Percentiles rank a stretch among this genome's conserved stretches.
These are phyloP conservation scores for Zoanthus solanderi DNA, from an alignment of 92 coral and sea anemone genomes.

Conservation along the genomic window DNA sequence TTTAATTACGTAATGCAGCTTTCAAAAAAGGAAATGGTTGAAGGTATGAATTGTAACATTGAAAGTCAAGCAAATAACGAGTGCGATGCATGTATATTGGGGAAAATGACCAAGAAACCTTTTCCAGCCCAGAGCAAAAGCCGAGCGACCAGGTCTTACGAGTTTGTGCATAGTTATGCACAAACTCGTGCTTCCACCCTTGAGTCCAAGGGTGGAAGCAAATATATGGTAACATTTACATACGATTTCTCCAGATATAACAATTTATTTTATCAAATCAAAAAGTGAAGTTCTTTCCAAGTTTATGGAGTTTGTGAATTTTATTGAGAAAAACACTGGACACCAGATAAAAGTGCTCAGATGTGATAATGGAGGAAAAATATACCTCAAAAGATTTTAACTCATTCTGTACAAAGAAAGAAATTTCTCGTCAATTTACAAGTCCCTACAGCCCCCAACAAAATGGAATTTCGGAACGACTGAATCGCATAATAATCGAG, in stretches of 20 bases:
- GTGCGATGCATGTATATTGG: constrained; percentile 38
- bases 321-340: constrained; percentile 47
- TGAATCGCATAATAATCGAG: constrained; percentile 46
- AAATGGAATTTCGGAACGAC: constrained; percentile 45
- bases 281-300: constrained; percentile 44
- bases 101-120: constrained; percentile 36
- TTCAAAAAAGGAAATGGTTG: constrained; percentile 39
- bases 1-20: constrained; percentile 43
- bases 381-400: constrained; percentile 33
- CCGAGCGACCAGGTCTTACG: constrained; percentile 42
- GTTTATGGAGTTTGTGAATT: constrained; percentile 55
- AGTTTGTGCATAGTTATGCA: constrained; percentile 46
- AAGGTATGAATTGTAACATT: constrained; percentile 36
- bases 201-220: constrained; percentile 51
- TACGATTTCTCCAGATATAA: constrained; percentile 50
- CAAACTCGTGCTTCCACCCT: constrained; percentile 42
- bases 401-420: constrained; percentile 40
- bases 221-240: constrained; percentile 52
- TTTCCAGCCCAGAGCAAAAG: constrained; percentile 36
- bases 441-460: constrained; percentile 58
- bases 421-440: constrained; percentile 50
- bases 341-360: constrained; percentile 32
- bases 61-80: constrained; percentile 1
- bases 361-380: constrained; percentile 55
- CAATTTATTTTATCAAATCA: constrained; percentile 51